A percentile compares a stretch with the other conserved stretches of the same genome.
These are phyloP conservation scores for Cyclophora punctaria DNA, from an alignment of 2,888 invertebrate genomes.

Conservation along the genomic window DNA sequence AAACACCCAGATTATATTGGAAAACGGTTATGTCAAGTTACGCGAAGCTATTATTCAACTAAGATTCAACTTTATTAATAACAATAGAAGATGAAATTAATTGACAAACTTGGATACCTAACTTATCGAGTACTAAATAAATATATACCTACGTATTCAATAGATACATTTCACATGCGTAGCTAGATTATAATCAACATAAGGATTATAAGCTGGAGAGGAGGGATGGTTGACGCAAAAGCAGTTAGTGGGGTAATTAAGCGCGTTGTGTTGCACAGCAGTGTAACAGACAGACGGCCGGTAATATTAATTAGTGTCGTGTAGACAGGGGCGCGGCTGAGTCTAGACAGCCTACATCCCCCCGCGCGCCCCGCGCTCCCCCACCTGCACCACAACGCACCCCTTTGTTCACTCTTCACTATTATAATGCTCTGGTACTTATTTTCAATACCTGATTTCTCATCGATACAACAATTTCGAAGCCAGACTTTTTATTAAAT, in stretches of 20 bases:
- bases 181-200: no score
- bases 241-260: slow-evolving; percentile 3
- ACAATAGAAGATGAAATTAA: no score
- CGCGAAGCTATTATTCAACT: no score
- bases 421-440: slow-evolving; percentile 7
- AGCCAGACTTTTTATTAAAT: slow-evolving; percentile 7
- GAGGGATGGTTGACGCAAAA: neutral
- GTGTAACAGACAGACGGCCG: slow-evolving; percentile 28
- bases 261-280: slow-evolving; percentile 6
- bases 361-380: slow-evolving; percentile 11
- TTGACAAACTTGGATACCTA: no score
- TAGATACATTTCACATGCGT: no score
- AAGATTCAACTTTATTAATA: no score
- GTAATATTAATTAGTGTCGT: slow-evolving; percentile 45
- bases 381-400: slow-evolving; percentile 20
- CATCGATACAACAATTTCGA: slow-evolving; percentile 5
- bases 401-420: slow-evolving; percentile 11
- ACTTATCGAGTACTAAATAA: no score
- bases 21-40: no score
- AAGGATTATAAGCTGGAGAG: neutral
- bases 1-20: no score
- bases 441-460: slow-evolving; percentile 9
- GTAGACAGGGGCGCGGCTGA: slow-evolving; percentile 25
- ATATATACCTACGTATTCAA: no score
- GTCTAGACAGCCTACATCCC: slow-evolving; percentile 46